Evolutionary conservation across 2,797 vertebrate genomes (phyloP), one percentile per base, ranked within the genome.

Genomic region (Enteromius fasciolatus): DNA sequence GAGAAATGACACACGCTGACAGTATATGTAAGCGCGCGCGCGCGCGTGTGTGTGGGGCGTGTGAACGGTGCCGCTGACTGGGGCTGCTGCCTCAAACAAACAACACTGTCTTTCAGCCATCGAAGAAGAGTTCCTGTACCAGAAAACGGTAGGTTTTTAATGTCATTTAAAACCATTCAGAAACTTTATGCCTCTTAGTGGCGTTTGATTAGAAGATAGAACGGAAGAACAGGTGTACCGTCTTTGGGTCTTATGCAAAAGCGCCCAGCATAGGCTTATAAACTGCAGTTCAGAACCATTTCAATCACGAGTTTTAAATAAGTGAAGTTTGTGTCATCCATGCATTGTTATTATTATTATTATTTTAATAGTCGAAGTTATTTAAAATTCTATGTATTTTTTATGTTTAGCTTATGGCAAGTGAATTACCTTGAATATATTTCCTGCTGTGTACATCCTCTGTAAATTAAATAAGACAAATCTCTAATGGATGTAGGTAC

Each of bases 181-280:
- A 50, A 76, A 77, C 81, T 18, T 67, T 20, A 25, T 59, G 23
- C 12, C 15, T 50, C n/a, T 69, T 4, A 9, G 7, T 5, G 12
- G 9, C 39, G 25, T 46, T 57, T 67, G 7, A 9, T 7, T 8
- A 1, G 17, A 33, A 7, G 33, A 15, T 33, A 46, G 44, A 33
- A n/a, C 11, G 20, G 23, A 25, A 31, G 75, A 83, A 66, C 78
- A 83, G 78, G 81, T 87, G 78, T 25, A 70, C 50, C 18, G 28
- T n/a, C 61, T 23, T 6, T 14, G 33, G 2, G 28, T 46, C 44
- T 33, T 14, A 3, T 23, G 23, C 57, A 44, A 31, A n/a, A 63
- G 25, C 9, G 15, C 36, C 3, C 46, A 46, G 44, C 44, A 25
- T n/a, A 15, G 52, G 2, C 0, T 33, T 18, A 36, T 20, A 46